These are phyloP conservation scores for Vulpes ferrilata DNA, from an alignment of 2,113 vertebrate genomes.

Conservation along the genomic window DNA sequence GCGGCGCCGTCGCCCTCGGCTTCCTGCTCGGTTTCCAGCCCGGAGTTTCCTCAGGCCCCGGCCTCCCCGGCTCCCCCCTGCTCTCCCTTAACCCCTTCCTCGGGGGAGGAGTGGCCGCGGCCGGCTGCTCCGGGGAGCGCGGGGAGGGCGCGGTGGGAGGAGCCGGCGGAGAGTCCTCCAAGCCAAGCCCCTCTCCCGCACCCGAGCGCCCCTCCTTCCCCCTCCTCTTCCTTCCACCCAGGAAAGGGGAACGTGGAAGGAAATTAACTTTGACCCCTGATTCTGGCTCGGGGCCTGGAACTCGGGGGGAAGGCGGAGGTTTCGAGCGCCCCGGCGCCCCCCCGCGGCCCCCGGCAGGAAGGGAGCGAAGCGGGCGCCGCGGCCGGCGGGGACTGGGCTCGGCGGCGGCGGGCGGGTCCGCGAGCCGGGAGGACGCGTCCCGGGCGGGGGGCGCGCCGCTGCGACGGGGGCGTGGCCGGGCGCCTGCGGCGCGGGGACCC, in stretches of 20 bases:
- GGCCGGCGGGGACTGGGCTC: background rate
- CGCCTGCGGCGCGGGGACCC: slow-evolving; percentile 84
- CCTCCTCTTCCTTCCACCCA: slow-evolving; percentile 26
- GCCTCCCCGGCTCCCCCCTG: slow-evolving; percentile 47
- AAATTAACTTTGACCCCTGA: slow-evolving; percentile 71
- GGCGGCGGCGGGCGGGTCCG: background rate
- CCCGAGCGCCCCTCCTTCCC: background rate
- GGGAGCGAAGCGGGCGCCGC: background rate
- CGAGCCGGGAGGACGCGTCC: background rate
- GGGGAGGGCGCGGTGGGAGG: background rate
- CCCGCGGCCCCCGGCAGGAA: background rate
- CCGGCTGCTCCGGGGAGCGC: background rate
- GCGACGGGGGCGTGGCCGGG: slow-evolving; percentile 52
- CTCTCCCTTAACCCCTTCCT: slow-evolving; percentile 74
- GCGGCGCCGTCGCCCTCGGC: slow-evolving; percentile 45
- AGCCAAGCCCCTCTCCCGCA: background rate
- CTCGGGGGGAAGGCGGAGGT: slow-evolving; percentile 49
- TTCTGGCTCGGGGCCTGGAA: slow-evolving; percentile 61
- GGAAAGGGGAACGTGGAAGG: slow-evolving; percentile 61
- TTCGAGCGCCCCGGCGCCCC: slow-evolving; percentile 15
- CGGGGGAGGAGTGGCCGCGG: background rate
- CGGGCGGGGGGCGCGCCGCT: background rate
- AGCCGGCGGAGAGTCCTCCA: background rate
- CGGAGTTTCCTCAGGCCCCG: slow-evolving; percentile 61
- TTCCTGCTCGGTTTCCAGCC: slow-evolving; percentile 74